Evolutionary conservation across 2,888 invertebrate genomes (phyloP), one percentile per base, ranked within the genome.

Genomic region (Drosophila ezoana): DNA sequence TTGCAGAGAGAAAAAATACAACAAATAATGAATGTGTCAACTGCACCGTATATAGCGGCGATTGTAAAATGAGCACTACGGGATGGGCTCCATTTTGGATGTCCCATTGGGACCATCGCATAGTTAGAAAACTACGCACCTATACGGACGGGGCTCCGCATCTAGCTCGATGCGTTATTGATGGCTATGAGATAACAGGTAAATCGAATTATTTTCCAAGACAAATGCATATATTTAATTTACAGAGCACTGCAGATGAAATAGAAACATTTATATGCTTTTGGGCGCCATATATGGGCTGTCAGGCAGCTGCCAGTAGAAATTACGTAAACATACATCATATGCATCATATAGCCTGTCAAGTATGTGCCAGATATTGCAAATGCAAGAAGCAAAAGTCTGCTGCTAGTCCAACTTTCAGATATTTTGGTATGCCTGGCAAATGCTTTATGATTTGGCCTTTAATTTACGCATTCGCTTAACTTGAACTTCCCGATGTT

Each of bases 191-290:
- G 2, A 35, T 72, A 52, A 33, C 8, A 11, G 67, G 73, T 66
- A 20, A 40, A 0, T 45, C 8, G 5, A 8, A 13, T n/a, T 9
- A 11, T 5, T 18, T 4, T 16, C n/a, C 1, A n/a, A 6, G 6
- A n/a, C 2, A 13, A 23, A 8, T 28, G 28, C 28, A 2, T 13
- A 2, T 13, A 1, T 14, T 11, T 0, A n/a, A 16, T 10, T 8
- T 10, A 9, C 8, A n/a, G 1, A 13, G 2, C 10, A 4, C 9
- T 49, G 18, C 23, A 72, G 72, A 18, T 32, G 47, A 41, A 4
- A n/a, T 72, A 1, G 56, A 73, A 18, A 72, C 72, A 0, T 72
- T 67, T 18, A 38, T 56, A n/a, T 72, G 72, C 32, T 72, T 72
- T 9, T 73, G 72, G 74, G 53, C 74, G 0, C 69, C 69, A 0